Evolutionary conservation across 1,140 invertebrate species (phyloP).

Genomic region (Pomacea maculata): DNA sequence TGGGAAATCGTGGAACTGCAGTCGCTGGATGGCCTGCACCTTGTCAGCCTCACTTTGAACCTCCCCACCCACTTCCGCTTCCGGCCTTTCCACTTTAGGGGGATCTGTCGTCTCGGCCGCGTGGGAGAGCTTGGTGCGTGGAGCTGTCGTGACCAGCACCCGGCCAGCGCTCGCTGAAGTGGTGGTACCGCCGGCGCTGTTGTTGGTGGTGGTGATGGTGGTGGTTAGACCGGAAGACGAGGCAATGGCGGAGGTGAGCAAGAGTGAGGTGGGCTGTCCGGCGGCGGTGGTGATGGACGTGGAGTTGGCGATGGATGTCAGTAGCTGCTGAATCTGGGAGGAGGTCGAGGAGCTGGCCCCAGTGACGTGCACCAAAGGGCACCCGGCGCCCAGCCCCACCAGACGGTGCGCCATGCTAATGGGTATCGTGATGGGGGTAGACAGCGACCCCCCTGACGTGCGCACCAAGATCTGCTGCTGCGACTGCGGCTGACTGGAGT

Average conservation of each 20-base stretch:
- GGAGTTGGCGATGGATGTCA: conserved; percentile 31
- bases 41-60: conserved; percentile 31
- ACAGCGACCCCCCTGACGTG: background rate
- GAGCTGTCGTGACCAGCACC: background rate
- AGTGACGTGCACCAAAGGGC: conserved; percentile 43
- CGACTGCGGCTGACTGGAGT: background rate
- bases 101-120: background rate
- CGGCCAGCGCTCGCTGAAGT: background rate
- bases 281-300: background rate
- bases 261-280: background rate
- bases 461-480: conserved; percentile 5
- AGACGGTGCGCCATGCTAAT: conserved; percentile 26
- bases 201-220: background rate
- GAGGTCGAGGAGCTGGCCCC: conserved; percentile 35
- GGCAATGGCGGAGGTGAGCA: conserved; percentile 11
- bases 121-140: background rate
- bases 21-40: conserved; percentile 46
- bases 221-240: background rate
- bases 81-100: background rate
- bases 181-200: background rate
- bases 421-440: conserved; percentile 23
- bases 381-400: conserved; percentile 21
- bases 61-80: background rate
- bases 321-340: conserved; percentile 53
- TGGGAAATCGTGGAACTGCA: conserved; percentile 56